Evolutionary conservation across 2,113 vertebrate species (phyloP), one percentile per base, ranked within the genome.

Genomic region (Dascyllus trimaculatus): DNA sequence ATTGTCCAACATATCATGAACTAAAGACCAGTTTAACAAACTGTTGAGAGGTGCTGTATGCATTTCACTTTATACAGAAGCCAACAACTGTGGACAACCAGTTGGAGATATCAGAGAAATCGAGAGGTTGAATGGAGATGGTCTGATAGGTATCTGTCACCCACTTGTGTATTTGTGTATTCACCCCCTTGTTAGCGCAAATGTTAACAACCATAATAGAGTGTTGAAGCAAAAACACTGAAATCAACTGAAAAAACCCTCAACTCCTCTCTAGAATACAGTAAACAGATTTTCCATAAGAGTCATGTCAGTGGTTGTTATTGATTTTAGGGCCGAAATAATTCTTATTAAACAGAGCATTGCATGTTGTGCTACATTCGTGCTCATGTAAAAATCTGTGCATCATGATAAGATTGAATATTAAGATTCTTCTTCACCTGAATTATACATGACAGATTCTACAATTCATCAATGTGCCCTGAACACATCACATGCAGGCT

Each of bases 11-110:
- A 35, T 13, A 49, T 29, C 13, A 43, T 21, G 35, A 63, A 71
- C 21, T 29, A 46, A 74, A 65, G 59, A 49, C 22, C 1, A 56
- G 24, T 38, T 66, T 25, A 11, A 56, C 40, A 49, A 56, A 57
- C 24, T 19, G 9, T 9, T 62, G 11, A 25, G 48, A 29, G 19
- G 64, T n/a, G 6, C 32, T 35, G 32, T 10, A 43, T 51, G 4
- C 18, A 21, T 48, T 64, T 45, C 35, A 9, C n/a, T 29, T 56
- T 48, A 9, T 17, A 19, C 24, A 49, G n/a, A 10, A 71, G 68
- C n/a, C 32, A 21, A 40, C 11, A 17, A 51, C 40, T 18, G 29
- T 4, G 10, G 18, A 24, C 32, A 24, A 46, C 8, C 26, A 13
- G 10, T 10, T 32, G 57, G 5, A 49, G n/a, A 51, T n/a, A 53